A percentile compares a stretch with the other conserved stretches of the same genome.
These are phyloP conservation scores for Theocolax elegans DNA, from an alignment of 1,140 invertebrate species.

Conservation along the genomic window DNA sequence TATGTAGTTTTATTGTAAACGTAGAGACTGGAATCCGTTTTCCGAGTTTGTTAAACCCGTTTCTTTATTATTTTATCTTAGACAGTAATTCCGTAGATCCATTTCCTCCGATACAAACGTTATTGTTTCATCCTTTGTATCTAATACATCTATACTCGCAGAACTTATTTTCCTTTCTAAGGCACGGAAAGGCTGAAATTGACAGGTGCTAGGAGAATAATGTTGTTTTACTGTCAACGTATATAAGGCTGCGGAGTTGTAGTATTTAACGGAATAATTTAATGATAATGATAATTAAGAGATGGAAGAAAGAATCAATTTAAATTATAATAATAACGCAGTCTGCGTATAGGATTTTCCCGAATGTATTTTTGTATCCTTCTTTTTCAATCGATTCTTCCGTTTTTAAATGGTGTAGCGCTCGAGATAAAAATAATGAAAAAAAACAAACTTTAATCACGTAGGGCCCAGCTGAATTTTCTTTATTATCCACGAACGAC, in stretches of 20 bases:
- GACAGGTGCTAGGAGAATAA: constrained; percentile 57
- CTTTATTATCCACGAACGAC: constrained; percentile 7
- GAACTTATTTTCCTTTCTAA: constrained; percentile 49
- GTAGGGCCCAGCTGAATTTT: constrained; percentile 45
- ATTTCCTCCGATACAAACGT: too few species aligned
- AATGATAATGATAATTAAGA: constrained; percentile 33
- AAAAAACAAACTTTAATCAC: constrained; percentile 1
- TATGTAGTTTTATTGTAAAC: constrained; percentile 36
- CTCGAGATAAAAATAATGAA: neutral
- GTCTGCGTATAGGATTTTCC: constrained; percentile 46
- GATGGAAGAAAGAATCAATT: constrained; percentile 41
- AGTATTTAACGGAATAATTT: constrained; percentile 31
- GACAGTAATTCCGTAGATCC: neutral
- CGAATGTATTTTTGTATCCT: constrained; percentile 55
- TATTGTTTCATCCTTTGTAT: too few species aligned
- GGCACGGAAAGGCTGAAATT: constrained; percentile 59
- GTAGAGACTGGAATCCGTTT: constrained; percentile 27
- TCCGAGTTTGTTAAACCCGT: constrained; percentile 5
- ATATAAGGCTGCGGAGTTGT: constrained; percentile 10
- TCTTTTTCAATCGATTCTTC: constrained; percentile 55
- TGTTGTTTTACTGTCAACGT: constrained; percentile 41
- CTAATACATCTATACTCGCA: neutral
- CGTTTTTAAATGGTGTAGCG: constrained; percentile 45
- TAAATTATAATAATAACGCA: constrained; percentile 44
- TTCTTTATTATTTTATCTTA: neutral